Evolutionary conservation across 1,140 invertebrate genomes (phyloP).

Genomic region (Venturia canescens): DNA sequence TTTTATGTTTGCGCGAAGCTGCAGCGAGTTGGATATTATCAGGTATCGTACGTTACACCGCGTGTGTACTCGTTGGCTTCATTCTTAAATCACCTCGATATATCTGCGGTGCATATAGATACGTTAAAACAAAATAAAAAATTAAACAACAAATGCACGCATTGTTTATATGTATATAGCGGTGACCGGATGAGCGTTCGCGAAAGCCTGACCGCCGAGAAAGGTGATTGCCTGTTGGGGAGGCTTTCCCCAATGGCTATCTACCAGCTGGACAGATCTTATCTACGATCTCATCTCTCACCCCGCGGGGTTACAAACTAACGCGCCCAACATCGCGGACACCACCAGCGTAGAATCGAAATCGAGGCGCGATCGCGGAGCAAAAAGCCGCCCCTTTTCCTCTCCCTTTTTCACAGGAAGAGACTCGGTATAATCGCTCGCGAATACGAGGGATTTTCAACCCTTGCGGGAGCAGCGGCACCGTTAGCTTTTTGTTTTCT

Average conservation of each 20-base stretch:
- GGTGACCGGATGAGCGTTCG: constrained; percentile 4
- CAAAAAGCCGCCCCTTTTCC: constrained; percentile 3
- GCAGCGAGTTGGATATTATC: constrained; percentile 14
- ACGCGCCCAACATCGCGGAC: constrained; percentile 60
- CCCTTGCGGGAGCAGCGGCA: not conserved
- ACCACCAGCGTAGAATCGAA: constrained; percentile 35
- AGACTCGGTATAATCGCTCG: not conserved
- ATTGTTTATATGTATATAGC: not conserved
- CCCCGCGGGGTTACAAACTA: constrained; percentile 63
- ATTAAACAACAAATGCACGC: not conserved
- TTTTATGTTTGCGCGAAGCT: constrained; percentile 12
- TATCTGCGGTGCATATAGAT: too few relatives aligned
- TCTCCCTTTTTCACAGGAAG: too few relatives aligned
- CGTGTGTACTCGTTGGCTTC: not conserved
- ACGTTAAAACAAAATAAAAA: not conserved
- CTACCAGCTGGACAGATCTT: constrained; percentile 69
- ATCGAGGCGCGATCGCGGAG: constrained; percentile 43
- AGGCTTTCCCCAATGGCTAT: constrained; percentile 63
- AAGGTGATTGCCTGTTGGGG: not conserved
- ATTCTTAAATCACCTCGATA: not conserved
- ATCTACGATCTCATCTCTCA: constrained; percentile 69
- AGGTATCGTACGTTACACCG: not conserved
- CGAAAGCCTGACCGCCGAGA: constrained; percentile 30
- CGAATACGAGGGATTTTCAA: constrained; percentile 5
- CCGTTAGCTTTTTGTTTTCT: not conserved